phyloP scores from a whole-genome alignment of 2,888 invertebrate genomes.

The Hofmannophila pseudospretella region DNA sequence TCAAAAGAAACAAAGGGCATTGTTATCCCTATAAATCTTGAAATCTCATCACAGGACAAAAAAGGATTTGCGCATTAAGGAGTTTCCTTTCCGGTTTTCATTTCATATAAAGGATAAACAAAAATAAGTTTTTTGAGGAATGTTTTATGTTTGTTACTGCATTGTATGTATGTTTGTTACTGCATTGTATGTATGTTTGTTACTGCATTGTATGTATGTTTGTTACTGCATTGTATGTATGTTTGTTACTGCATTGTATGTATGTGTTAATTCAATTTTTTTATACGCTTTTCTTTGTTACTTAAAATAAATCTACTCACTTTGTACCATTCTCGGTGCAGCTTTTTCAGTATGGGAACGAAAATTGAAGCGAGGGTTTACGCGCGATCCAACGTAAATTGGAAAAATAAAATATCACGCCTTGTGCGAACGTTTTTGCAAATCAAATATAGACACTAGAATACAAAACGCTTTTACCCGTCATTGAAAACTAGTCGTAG shows the following conservation, averaged over 20 bases:
- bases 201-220: too few species aligned
- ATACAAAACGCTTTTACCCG: constrained; percentile 4
- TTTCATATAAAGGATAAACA: constrained; percentile 21
- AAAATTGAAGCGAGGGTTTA: constrained; percentile 28
- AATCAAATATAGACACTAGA: constrained; percentile 7
- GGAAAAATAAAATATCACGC: constrained; percentile 31
- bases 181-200: too few species aligned
- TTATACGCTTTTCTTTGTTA: too few species aligned
- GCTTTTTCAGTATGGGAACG: constrained; percentile 7
- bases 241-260: too few species aligned
- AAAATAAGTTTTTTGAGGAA: too few species aligned
- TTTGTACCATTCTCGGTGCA: constrained; percentile 3
- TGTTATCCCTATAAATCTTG: constrained; percentile 40
- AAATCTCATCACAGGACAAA: constrained; percentile 37
- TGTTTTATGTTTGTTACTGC: neutral
- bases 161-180: neutral
- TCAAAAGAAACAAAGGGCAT: constrained; percentile 42
- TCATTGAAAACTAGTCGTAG: constrained; percentile 10
- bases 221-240: too few species aligned
- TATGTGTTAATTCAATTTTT: too few species aligned
- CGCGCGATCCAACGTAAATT: constrained; percentile 42
- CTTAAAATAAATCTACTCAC: constrained; percentile 2
- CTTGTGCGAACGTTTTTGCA: constrained; percentile 11
- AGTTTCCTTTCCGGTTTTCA: constrained; percentile 29
- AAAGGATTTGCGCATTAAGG: constrained; percentile 41